These are phyloP conservation scores for Myodes glareolus DNA, from an alignment of 2,113 vertebrate genomes.

Conservation along the genomic window DNA sequence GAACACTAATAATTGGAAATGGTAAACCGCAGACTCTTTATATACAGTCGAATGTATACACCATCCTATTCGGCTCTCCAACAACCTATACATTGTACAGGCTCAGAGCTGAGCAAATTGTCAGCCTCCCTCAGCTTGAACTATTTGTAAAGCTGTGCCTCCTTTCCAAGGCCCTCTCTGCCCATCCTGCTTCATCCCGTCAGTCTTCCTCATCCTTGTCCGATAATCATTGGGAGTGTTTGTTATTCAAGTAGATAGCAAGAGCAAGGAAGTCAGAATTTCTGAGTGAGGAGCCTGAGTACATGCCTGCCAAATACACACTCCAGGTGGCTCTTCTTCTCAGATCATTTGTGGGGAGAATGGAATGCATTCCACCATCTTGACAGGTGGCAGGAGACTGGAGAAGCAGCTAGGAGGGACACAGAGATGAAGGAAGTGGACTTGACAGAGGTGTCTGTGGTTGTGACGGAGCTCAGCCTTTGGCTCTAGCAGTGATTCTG, in stretches of 20 bases:
- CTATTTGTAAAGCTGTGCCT: background rate
- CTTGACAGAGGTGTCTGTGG: background rate
- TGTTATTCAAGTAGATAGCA: background rate
- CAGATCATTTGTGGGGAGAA: background rate
- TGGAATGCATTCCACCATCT: background rate
- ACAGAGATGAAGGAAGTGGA: background rate
- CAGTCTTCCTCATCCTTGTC: background rate
- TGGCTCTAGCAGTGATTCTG: background rate
- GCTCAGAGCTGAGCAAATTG: background rate
- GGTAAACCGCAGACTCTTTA: background rate
- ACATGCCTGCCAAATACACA: background rate
- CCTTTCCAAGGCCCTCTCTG: background rate
- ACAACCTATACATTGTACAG: background rate
- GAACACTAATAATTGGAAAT: background rate
- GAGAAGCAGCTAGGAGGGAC: background rate
- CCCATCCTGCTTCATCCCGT: background rate
- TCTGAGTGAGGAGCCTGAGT: background rate
- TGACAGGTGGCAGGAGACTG: background rate
- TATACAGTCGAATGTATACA: background rate
- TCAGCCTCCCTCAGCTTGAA: background rate
- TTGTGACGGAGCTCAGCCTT: background rate
- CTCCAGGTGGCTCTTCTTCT: background rate
- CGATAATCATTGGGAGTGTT: background rate
- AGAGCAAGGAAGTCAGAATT: background rate
- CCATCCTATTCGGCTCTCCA: background rate